Evolutionary conservation across 2,797 vertebrate species (phyloP), one percentile per base, ranked within the genome.

Genomic region (Karalla daura): DNA sequence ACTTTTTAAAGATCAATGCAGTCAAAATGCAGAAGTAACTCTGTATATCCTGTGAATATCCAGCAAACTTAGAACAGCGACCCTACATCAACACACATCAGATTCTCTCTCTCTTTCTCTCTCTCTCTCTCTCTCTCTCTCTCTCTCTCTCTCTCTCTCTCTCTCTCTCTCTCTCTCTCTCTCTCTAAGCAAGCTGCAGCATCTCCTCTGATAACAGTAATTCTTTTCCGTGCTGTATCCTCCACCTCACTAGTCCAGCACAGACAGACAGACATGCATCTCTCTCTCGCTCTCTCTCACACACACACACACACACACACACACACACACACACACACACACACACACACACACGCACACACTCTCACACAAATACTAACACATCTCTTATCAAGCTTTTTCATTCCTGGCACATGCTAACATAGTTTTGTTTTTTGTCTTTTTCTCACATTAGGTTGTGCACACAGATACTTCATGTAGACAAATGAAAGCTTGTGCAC

Each of bases 141-240:
- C 44, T 25, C 37, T 35, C 64, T 94, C 78, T 70, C 60, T 54
- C 52, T 78, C 70, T 67, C 76, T 89, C 78, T 70, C 60, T 54
- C 52, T 78, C 70, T 67, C 76, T 89, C 92, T 87, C 92, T 93
- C 93, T 94, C 94, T 93, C 94, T 92, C 54, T 27, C 53, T 37
- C 44, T 25, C 37, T 35, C 64, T 94, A 74, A 86, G 94, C 95
- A 93, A 91, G 94, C 95, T 94, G 85, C 91, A 89, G 91, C 86
- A 86, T 94, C 96, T 99, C 98, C 98, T 98, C 97, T 96, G 96
- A 98, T 98, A 98, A 97, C 96, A 95, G 95, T 97, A 97, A 98
- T 98, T 97, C 95, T 96, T 96, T 94, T 94, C 94, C 90, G 94
- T 93, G 94, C 94, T 94, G 90, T 94, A 94, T 93, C 75, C 80